Percentiles rank a stretch among this genome's conserved stretches.
These are phyloP conservation scores for Anoplolepis gracilipes DNA, from an alignment of 1,140 invertebrate genomes.

Conservation along the genomic window DNA sequence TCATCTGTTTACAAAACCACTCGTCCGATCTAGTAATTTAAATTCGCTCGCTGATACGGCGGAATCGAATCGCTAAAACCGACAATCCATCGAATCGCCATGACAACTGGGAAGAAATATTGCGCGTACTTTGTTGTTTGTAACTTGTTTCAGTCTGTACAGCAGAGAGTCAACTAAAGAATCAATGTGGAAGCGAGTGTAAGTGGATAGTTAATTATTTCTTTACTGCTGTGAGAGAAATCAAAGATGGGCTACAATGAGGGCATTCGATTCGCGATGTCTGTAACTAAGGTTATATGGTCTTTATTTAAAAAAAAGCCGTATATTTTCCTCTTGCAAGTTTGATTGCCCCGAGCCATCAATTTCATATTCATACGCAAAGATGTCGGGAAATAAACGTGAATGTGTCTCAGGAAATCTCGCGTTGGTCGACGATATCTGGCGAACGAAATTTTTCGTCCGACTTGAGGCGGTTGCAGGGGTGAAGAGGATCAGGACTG, in stretches of 20 bases:
- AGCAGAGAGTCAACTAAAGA: not conserved
- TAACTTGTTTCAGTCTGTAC: not conserved
- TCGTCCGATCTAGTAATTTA: constrained; percentile 57
- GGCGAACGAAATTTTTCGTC: constrained; percentile 68
- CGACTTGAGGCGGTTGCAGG: constrained; percentile 39
- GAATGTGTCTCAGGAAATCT: constrained; percentile 38
- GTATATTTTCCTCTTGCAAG: not conserved
- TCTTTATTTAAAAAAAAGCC: not conserved
- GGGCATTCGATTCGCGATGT: not conserved
- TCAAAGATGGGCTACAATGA: not conserved
- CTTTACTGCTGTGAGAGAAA: not conserved
- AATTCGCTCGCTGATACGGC: constrained; percentile 45
- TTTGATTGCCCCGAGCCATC: not conserved
- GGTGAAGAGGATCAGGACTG: constrained; percentile 9
- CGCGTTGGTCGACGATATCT: constrained; percentile 27
- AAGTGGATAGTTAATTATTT: constrained; percentile 5
- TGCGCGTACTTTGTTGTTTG: not conserved
- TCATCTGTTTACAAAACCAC: constrained; percentile 54
- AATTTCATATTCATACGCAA: not conserved
- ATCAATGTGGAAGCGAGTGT: not conserved
- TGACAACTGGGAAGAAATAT: constrained; percentile 35
- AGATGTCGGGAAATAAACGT: constrained; percentile 2
- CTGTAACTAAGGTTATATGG: not conserved
- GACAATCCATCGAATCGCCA: constrained; percentile 38
- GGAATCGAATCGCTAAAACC: constrained; percentile 43